Base-by-base conservation (phyloP, 2,113 vertebrate genomes). In the Calonectris borealis region DNA sequence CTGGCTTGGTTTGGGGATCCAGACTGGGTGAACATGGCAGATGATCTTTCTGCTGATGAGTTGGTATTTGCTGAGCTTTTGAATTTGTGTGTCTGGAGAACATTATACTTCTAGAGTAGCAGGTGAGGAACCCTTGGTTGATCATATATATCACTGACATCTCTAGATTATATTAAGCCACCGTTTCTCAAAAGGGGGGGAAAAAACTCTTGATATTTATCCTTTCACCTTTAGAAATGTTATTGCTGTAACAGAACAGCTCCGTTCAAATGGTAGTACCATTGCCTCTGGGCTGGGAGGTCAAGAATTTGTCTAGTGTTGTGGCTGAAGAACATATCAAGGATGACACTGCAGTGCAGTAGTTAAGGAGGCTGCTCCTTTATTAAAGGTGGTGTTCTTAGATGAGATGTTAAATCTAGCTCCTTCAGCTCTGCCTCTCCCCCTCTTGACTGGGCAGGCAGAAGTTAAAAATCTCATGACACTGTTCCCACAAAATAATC, bases 151-250 rank as follows among this genome's bases (percentile, higher is more conserved):
- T 55, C 10, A 13, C 31, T 42, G n/a, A 36, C 3, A 52, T 70
- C 36, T 88, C 48, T 21, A 34, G 36, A 19, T 66, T 32, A 40
- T 32, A 31, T 29, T 70, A 75, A 60, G 9, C 34, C 22, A 34
- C 5, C 14, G 5, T 54, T 79, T 88, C 8, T 10, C 2, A 14
- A 70, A 72, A 77, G 10, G 13, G 4, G 4, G 0, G 0, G 5
- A 17, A 9, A 25, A 17, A 21, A 2, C 13, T 48, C 31, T n/a
- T 24, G 61, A n/a, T 40, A 64, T 65, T 71, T 73, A 70, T 7
- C 19, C 42, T 49, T 71, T 90, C 32, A 11, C 44, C 31, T 58
- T 70, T 48, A 27, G 52, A n/a, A 55, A 16, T 32, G 21, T 66
- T 32, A 77, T 31, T 78, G 57, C 51, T 84, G 68, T 73, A 89